Conservation (phyloP, 2,797 vertebrate species). For the Pipistrellus nathusii region DNA sequence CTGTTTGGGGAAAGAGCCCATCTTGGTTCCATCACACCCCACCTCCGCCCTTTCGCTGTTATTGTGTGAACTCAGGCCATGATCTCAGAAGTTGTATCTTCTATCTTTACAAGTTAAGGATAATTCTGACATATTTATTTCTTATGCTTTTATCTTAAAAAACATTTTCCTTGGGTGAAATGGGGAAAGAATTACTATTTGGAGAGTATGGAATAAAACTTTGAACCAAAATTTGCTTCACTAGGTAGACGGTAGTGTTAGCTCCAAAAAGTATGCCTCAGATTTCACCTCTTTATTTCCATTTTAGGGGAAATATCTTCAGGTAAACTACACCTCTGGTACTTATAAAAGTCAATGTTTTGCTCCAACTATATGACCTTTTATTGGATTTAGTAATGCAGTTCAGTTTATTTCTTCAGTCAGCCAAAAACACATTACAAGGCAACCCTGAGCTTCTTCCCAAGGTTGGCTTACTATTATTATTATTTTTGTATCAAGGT, state of each 20-base stretch:
- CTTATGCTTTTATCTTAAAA: conserved; percentile 7
- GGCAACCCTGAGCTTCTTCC: not conserved
- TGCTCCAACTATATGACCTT: not conserved
- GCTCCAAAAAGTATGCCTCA: not conserved
- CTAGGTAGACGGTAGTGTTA: not conserved
- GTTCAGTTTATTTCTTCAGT: not conserved
- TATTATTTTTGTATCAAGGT: not conserved
- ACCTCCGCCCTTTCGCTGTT: not conserved
- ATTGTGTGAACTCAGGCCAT: not conserved
- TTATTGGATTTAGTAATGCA: not conserved
- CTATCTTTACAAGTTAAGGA: conserved; percentile 22
- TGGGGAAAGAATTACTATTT: not conserved
- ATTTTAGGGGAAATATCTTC: not conserved
- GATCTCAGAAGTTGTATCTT: not conserved
- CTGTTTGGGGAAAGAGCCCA: not conserved
- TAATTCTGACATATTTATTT: not conserved
- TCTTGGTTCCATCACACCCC: not conserved
- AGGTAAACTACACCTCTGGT: not conserved
- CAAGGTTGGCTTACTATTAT: not conserved
- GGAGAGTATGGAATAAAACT: not conserved
- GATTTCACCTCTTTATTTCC: not conserved
- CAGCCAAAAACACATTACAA: not conserved
- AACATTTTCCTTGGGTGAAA: conserved; percentile 15
- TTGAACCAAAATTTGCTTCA: not conserved
- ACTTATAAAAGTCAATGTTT: not conserved